Evolutionary conservation across 1,140 invertebrate genomes (phyloP), one percentile per base, ranked within the genome.

Genomic region (Drosophila ficusphila): DNA sequence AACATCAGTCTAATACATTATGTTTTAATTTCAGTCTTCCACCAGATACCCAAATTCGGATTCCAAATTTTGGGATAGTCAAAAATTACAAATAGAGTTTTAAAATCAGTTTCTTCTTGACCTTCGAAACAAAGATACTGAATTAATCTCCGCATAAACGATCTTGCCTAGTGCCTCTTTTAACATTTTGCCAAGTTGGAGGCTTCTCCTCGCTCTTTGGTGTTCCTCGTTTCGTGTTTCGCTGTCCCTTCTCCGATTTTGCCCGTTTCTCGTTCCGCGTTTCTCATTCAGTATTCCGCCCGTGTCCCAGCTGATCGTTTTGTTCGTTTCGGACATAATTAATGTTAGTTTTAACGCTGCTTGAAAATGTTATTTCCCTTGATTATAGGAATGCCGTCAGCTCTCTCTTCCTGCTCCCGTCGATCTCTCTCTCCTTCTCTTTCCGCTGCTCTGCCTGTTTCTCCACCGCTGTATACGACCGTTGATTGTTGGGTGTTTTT

Each of bases 331-430:
- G 79, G 85, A 90, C 85, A 90, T 90, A 90, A 90, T 90, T 90
- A 90, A 90, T 90, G 89, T 90, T 90, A 90, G 89, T 90, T 90
- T 90, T 90, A 90, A 90, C 89, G 89, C 89, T 90, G 89, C 83
- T 82, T 86, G 81, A 86, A 90, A 90, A 90, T 90, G 89, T 90
- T 90, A 90, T 90, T 90, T 90, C 89, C 89, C 89, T 90, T 90
- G 89, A 90, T 90, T 90, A 90, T 90, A 90, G 89, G 79, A 89
- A 77, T 73, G 31, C 60, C 72, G 29, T 47, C 62, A 31, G 31
- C 44, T 41, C 7, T 34, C 41, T 33, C 34, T 39, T 57, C 31
- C 27, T 33, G 1, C 64, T 38, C 33, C 46, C 23, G 29, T 64
- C 46, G 16, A 12, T 29, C 41, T 18, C 25, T 39, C 25, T 33